Conservation (phyloP, 2,797 vertebrate genomes). For the Lophotriccus pileatus region DNA sequence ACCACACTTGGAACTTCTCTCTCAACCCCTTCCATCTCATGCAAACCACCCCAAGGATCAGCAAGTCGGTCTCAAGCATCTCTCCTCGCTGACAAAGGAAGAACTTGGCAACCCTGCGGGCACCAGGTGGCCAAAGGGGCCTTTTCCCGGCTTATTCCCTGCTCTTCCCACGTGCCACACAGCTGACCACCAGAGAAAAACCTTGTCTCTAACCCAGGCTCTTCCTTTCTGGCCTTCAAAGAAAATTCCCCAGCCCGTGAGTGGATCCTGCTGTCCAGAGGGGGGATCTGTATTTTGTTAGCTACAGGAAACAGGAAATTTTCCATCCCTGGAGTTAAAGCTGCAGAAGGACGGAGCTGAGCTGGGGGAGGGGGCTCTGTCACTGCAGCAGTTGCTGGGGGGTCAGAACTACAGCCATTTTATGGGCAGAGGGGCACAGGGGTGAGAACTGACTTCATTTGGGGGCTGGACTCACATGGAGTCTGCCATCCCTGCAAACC, state of each 20-base stretch:
- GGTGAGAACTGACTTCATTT: not conserved
- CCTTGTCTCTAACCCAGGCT: not conserved
- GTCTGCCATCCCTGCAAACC: not conserved
- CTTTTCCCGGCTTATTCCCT: not conserved
- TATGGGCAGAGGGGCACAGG: not conserved
- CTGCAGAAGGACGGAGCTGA: not conserved
- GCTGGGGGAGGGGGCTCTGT: not conserved
- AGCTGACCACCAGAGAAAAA: not conserved
- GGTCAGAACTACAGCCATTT: not conserved
- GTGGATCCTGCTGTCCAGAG: not conserved
- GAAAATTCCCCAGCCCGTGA: not conserved
- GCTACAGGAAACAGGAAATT: constrained; percentile 29
- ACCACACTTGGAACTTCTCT: not conserved
- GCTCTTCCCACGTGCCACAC: accelerated
- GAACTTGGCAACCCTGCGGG: accelerated
- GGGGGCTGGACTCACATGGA: accelerated
- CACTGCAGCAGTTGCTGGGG: not conserved
- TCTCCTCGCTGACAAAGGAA: not conserved
- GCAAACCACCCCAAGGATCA: not conserved
- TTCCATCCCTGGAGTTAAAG: constrained; percentile 10
- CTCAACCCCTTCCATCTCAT: not conserved
- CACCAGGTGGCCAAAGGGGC: not conserved
- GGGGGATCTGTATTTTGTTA: constrained; percentile 12
- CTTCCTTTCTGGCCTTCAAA: not conserved
- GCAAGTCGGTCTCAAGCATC: not conserved